Conservation (phyloP, 2,888 invertebrate genomes). For the Chelonus formosanus region DNA sequence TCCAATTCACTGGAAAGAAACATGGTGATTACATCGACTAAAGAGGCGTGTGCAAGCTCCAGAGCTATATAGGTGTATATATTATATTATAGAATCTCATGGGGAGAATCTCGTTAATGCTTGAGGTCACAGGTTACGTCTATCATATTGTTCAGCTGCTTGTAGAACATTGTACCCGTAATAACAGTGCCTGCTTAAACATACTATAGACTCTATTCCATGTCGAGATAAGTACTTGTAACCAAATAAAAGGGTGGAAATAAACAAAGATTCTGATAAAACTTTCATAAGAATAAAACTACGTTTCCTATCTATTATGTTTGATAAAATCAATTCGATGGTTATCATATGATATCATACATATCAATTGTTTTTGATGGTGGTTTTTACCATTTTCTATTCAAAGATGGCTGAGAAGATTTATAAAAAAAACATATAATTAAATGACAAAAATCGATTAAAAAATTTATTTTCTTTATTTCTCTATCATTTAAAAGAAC, state of each 20-base stretch:
- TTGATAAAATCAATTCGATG: conserved; percentile 3
- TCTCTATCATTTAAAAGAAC: too few relatives aligned
- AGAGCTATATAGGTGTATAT: conserved; percentile 25
- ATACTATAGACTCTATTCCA: conserved; percentile 24
- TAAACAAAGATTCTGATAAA: conserved; percentile 27
- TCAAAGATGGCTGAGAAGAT: too few relatives aligned
- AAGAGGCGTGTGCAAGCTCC: conserved; percentile 13
- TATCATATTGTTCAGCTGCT: conserved; percentile 52
- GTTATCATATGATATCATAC: neutral
- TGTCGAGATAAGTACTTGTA: conserved; percentile 44
- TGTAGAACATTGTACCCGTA: conserved; percentile 34
- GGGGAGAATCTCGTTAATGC: conserved; percentile 50
- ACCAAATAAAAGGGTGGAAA: conserved; percentile 48
- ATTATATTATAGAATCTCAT: conserved; percentile 34
- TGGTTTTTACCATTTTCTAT: neutral
- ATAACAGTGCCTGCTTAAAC: conserved; percentile 25
- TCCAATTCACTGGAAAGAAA: conserved; percentile 56
- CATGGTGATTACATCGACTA: conserved; percentile 52
- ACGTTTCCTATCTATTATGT: conserved; percentile 22
- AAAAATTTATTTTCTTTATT: too few relatives aligned
- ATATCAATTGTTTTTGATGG: neutral
- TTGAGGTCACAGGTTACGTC: conserved; percentile 56
- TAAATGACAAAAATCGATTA: too few relatives aligned
- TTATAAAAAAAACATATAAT: too few relatives aligned
- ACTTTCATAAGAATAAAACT: conserved; percentile 8